Percentiles rank a stretch among this genome's conserved stretches.
Evolutionary conservation across 2,888 invertebrate species (phyloP).

Genomic region (Linnaemya vulpina): DNA sequence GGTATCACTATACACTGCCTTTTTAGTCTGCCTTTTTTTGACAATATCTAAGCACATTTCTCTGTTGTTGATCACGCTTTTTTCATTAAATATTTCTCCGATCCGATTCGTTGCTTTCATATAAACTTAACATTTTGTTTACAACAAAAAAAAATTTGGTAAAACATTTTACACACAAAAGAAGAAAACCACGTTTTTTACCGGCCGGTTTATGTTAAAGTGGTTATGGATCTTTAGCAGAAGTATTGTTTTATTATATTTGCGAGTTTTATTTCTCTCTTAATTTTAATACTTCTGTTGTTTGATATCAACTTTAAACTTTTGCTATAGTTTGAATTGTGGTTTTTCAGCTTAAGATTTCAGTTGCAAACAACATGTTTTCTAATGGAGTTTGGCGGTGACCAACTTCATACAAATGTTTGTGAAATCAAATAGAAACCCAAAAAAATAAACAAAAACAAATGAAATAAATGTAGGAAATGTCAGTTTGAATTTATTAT

Average conservation of each 20-base stretch:
- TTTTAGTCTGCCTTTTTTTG: too few species aligned
- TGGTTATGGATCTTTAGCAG: slow-evolving; percentile 37
- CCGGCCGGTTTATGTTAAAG: slow-evolving; percentile 58
- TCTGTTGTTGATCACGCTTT: not conserved
- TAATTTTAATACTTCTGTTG: slow-evolving; percentile 45
- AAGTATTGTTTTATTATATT: slow-evolving; percentile 25
- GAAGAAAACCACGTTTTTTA: slow-evolving; percentile 45
- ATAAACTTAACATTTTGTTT: slow-evolving; percentile 1
- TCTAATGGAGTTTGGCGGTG: slow-evolving; percentile 50
- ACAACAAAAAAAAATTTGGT: slow-evolving; percentile 22
- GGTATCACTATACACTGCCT: too few species aligned
- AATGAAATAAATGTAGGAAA: slow-evolving; percentile 76
- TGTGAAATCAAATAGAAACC: slow-evolving; percentile 20
- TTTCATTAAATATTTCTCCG: not conserved
- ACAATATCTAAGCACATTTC: too few species aligned
- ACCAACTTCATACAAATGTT: slow-evolving; percentile 58
- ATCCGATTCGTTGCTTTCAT: slow-evolving; percentile 1
- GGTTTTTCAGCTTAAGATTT: slow-evolving; percentile 10
- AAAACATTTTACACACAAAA: slow-evolving; percentile 58
- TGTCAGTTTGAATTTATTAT: slow-evolving; percentile 81
- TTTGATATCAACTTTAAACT: slow-evolving; percentile 68
- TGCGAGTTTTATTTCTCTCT: not conserved
- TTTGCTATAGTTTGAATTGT: slow-evolving; percentile 54
- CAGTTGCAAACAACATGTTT: slow-evolving; percentile 25
- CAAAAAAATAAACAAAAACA: slow-evolving; percentile 37